phyloP scores from a whole-genome alignment of 2,888 invertebrate species.

The Pollenia griseotomentosa region DNA sequence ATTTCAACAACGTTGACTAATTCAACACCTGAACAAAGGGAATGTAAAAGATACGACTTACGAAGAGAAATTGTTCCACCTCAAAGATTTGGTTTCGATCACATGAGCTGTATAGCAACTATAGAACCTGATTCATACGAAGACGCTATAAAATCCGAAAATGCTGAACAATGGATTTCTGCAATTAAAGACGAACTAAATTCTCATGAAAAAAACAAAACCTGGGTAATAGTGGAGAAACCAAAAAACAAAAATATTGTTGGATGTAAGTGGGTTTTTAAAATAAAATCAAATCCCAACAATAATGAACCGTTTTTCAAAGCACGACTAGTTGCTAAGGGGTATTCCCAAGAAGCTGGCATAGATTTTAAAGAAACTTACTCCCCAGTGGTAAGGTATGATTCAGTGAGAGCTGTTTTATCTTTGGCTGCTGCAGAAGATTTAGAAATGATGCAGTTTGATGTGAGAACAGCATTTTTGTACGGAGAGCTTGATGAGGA shows the following conservation, averaged over 20 bases:
- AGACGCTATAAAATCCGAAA: constrained; percentile 66
- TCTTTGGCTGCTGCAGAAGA: constrained; percentile 68
- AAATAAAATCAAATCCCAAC: constrained; percentile 61
- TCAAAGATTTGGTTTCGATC: constrained; percentile 45
- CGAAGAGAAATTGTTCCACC: constrained; percentile 45
- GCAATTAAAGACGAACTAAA: constrained; percentile 74
- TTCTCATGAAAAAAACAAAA: constrained; percentile 66
- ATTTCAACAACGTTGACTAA: constrained; percentile 2
- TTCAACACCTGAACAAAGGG: not conserved
- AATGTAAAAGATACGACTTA: constrained; percentile 39
- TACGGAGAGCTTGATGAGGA: constrained; percentile 71
- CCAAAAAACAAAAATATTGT: constrained; percentile 64
- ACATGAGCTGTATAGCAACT: constrained; percentile 47
- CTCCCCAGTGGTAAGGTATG: constrained; percentile 76
- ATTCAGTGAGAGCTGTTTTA: constrained; percentile 75
- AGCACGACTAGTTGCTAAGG: constrained; percentile 70
- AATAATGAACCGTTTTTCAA: constrained; percentile 61
- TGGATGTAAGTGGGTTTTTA: constrained; percentile 70
- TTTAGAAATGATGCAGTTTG: constrained; percentile 72
- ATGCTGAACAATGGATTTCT: constrained; percentile 70
- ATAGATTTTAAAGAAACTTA: constrained; percentile 75
- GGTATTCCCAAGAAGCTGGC: constrained; percentile 73
- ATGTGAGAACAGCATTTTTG: constrained; percentile 73
- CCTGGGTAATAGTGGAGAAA: constrained; percentile 65
- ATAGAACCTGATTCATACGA: constrained; percentile 68